phyloP scores from a whole-genome alignment of 2,797 vertebrate genomes.

The Eulemur rubriventer region DNA sequence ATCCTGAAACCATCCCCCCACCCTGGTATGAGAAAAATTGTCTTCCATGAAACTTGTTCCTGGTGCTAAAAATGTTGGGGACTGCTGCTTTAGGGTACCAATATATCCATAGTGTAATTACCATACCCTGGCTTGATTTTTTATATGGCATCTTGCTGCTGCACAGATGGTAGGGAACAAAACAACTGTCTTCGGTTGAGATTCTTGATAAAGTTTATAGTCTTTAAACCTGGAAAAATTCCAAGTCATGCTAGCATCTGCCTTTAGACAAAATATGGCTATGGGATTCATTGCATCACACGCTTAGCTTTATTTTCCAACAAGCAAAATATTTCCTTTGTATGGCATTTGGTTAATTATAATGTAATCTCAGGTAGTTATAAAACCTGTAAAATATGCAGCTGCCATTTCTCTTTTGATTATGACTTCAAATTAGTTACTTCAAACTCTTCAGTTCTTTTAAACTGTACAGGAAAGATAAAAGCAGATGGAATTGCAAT shows the following conservation, averaged over 20 bases:
- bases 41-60: too few species aligned
- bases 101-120: background rate
- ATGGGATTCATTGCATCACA: background rate
- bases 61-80: too few species aligned
- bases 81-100: background rate
- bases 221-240: background rate
- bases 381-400: background rate
- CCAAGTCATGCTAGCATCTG: background rate
- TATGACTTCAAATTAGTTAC: background rate
- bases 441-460: background rate
- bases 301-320: background rate
- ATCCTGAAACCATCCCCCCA: too few species aligned
- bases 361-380: background rate
- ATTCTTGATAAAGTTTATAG: background rate
- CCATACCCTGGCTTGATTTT: background rate
- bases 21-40: too few species aligned
- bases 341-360: background rate
- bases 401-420: background rate
- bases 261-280: background rate
- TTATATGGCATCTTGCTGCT: background rate
- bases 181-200: background rate
- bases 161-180: background rate
- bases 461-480: background rate
- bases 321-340: background rate
- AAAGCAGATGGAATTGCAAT: background rate